Conservation (phyloP, 2,888 invertebrate species). For the Tenthredo notha region DNA sequence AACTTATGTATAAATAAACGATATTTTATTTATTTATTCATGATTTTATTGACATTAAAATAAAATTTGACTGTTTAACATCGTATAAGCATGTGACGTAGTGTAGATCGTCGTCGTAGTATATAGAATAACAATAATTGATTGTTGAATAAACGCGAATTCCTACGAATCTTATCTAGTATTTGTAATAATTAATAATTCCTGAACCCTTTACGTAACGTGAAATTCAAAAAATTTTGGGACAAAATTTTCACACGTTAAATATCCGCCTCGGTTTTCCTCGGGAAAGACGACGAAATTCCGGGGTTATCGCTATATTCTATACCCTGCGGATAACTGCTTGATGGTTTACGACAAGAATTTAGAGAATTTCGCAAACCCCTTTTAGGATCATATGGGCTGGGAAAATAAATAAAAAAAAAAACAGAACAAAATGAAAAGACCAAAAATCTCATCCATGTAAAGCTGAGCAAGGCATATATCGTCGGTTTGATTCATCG, state of each 20-base stretch:
- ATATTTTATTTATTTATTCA: neutral
- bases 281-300: neutral
- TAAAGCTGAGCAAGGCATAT: neutral
- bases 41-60: neutral
- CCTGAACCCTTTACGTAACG: neutral
- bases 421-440: no score
- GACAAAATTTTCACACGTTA: neutral
- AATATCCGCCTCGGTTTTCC: neutral
- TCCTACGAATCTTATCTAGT: neutral
- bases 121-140: neutral
- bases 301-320: neutral
- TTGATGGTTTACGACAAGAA: conserved; percentile 4
- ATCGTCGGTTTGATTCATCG: neutral
- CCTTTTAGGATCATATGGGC: no score
- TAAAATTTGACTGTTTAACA: neutral
- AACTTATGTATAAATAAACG: neutral
- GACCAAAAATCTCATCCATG: neutral
- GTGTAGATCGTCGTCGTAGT: neutral
- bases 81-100: neutral
- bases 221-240: neutral
- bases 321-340: neutral
- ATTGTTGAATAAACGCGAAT: neutral
- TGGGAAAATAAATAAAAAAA: no score
- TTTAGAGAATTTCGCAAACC: conserved; percentile 9
- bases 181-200: neutral